phyloP scores from a whole-genome alignment of 1,140 invertebrate genomes.

The Cyclargus thomasi region DNA sequence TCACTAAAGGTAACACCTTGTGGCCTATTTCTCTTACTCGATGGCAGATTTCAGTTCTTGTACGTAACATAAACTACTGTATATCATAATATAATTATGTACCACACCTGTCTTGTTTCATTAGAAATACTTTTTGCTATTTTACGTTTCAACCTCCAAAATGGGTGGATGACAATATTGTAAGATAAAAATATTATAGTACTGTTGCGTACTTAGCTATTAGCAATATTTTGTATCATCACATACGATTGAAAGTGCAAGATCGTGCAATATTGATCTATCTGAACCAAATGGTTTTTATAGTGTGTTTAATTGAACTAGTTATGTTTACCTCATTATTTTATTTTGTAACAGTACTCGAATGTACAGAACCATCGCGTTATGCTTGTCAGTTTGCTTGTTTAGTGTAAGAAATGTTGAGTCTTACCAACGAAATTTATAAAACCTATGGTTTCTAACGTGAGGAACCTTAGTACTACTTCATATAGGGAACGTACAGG shows the following conservation, averaged over 20 bases:
- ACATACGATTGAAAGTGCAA: background rate
- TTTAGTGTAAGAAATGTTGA: background rate
- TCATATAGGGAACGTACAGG: no score
- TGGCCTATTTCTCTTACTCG: no score
- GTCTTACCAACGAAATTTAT: background rate
- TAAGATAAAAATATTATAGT: background rate
- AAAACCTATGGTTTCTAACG: no score
- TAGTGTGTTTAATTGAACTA: background rate
- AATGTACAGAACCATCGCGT: background rate
- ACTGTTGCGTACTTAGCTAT: background rate
- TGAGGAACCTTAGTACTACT: no score
- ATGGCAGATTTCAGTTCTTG: no score
- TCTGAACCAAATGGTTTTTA: background rate
- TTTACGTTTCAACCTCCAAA: no score
- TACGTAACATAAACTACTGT: no score
- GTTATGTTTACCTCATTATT: slow-evolving; percentile 1
- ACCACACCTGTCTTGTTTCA: background rate
- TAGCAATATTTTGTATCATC: background rate
- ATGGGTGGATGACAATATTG: background rate
- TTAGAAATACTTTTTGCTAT: background rate
- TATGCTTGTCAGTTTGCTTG: background rate
- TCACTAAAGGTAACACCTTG: no score
- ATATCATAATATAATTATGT: slow-evolving; percentile 1
- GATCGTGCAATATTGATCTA: background rate
- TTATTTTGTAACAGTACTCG: background rate